Conservation (phyloP, 1,140 invertebrate species). For the Penaeus chinensis region DNA sequence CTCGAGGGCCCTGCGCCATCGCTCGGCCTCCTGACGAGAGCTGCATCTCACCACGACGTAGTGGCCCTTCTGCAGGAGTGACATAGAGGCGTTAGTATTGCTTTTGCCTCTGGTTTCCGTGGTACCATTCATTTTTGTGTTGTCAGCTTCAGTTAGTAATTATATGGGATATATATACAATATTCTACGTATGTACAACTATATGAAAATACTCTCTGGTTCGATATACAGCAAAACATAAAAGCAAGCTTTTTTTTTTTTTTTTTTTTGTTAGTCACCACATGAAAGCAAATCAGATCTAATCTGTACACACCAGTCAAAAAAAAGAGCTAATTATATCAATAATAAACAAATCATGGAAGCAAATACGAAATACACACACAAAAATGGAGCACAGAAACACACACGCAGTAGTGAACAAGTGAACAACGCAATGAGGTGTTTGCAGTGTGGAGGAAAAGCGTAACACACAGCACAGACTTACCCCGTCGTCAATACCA, state of each 20-base stretch:
- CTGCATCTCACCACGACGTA: constrained; percentile 72
- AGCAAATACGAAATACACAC: too few species aligned
- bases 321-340: too few species aligned
- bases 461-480: constrained; percentile 29
- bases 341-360: too few species aligned
- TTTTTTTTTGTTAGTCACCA: too few species aligned
- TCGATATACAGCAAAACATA: too few species aligned
- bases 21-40: constrained; percentile 70
- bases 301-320: too few species aligned
- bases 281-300: too few species aligned
- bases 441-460: background rate
- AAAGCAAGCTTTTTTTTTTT: too few species aligned
- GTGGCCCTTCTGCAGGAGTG: constrained; percentile 70
- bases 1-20: constrained; percentile 72
- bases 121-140: background rate
- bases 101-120: background rate
- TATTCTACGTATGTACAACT: too few species aligned
- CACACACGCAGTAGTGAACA: background rate
- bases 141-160: background rate
- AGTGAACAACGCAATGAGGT: too few species aligned
- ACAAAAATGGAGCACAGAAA: background rate
- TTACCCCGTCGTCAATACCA: constrained; percentile 67
- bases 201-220: too few species aligned
- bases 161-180: too few species aligned
- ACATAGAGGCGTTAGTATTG: background rate